Conservation (phyloP, 2,113 vertebrate species). For the Thryonomys swinderianus region DNA sequence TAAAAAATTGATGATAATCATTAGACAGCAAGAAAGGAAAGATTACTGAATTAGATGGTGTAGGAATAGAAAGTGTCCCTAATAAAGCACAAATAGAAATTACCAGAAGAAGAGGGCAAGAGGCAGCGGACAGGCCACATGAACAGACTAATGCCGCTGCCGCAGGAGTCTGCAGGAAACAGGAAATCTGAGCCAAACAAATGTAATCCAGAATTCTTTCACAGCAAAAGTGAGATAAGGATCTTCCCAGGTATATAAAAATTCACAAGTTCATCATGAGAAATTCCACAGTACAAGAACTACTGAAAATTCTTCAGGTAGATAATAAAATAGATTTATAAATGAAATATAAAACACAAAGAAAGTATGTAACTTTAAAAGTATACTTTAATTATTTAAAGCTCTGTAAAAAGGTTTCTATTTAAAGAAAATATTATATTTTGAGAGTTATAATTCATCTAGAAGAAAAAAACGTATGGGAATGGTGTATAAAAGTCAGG, state of each 20-base stretch:
- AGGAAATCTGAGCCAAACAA: neutral
- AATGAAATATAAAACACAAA: neutral
- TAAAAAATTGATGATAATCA: neutral
- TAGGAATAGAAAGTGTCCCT: neutral
- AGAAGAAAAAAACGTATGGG: neutral
- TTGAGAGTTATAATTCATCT: neutral
- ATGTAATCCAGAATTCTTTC: neutral
- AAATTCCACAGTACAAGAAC: neutral
- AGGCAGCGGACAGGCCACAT: neutral
- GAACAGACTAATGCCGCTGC: neutral
- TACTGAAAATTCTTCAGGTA: neutral
- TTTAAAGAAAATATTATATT: neutral
- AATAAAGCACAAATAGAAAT: neutral
- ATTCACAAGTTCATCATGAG: neutral
- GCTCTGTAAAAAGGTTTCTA: neutral
- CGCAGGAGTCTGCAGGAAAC: neutral
- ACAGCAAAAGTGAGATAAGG: neutral
- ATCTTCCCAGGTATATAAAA: neutral
- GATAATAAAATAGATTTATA: neutral
- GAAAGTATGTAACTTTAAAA: neutral
- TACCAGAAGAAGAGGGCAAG: too few relatives aligned
- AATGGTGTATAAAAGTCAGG: neutral
- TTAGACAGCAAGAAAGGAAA: neutral
- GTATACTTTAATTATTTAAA: neutral
- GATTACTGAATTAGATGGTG: neutral